Base-by-base conservation (phyloP, 2,888 invertebrate species). In the Orchesella flavescens region DNA sequence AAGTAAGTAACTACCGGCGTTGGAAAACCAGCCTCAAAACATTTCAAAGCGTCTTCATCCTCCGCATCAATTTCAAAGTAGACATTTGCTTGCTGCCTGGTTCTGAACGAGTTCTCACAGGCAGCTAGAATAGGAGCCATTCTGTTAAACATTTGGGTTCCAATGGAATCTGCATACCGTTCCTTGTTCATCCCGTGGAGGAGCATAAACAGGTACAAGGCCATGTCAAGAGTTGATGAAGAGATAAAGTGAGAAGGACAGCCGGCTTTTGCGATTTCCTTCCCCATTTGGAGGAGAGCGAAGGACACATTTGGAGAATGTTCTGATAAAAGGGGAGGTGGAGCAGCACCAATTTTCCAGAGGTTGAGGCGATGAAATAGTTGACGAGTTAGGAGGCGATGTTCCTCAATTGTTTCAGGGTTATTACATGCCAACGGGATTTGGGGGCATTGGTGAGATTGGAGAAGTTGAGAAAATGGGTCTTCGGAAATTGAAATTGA, bases 161-260 rank as follows among this genome's bases (percentile, higher is more conserved):
- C 34, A 34, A 76, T 53, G 12, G 49, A 65, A n/a, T 74, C 74
- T 9, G 7, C 66, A 75, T 76, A 66, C 0, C 76, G n/a, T 15
- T 63, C 76, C 17, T 13, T 15, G 21, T 66, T 66, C 2, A 44
- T 15, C 1, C 55, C 57, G 13, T 68, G 76, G 10, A 76, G 49
- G 19, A 43, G 19, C 13, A 34, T 1, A 13, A 76, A 49, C 7
- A 44, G 12, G 13, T 19, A 23, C 12, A 74, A 21, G 4, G 55
- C 76, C 19, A n/a, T 49, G 43, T 76, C 76, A n/a, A 76, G 17
- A 0, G 43, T 24, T 17, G 10, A 5, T 34, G 55, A 66, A 0
- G 76, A 43, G 1, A 66, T 43, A 44, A 53, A 75, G 9, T 17
- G 63, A 44, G 44, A 21, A 12, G 75, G 75, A 53, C 75, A 75